Conservation (phyloP, 2,797 vertebrate genomes). For the Huso huso region DNA sequence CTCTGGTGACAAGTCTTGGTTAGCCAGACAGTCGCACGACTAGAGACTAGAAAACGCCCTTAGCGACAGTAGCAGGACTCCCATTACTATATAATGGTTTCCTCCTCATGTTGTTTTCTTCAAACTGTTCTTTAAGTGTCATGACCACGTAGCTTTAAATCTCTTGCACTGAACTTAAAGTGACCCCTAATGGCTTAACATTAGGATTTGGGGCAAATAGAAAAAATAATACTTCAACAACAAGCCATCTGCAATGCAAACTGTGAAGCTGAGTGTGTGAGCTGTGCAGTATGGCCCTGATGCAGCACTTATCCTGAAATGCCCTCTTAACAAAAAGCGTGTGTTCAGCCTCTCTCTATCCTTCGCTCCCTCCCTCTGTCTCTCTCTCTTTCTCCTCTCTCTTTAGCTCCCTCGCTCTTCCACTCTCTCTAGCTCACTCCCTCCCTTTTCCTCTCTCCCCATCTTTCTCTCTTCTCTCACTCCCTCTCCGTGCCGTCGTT, state of each 20-base stretch:
- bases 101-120: too few species aligned
- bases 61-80: too few species aligned
- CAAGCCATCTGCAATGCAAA: slow-evolving; percentile 1
- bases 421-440: neutral
- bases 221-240: slow-evolving; percentile 12
- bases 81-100: too few species aligned
- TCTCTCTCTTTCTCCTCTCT: slow-evolving; percentile 1
- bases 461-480: slow-evolving; percentile 7
- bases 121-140: too few species aligned
- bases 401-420: neutral
- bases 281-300: slow-evolving; percentile 17
- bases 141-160: slow-evolving; percentile 2
- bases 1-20: too few species aligned
- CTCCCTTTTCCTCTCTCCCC: slow-evolving; percentile 17
- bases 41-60: too few species aligned
- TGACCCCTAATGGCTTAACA: slow-evolving; percentile 21
- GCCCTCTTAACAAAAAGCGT: slow-evolving; percentile 25
- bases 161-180: slow-evolving; percentile 16
- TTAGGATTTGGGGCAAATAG: slow-evolving; percentile 14
- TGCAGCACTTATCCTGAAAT: slow-evolving; percentile 34
- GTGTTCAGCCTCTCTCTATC: slow-evolving; percentile 14
- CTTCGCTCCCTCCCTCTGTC: slow-evolving; percentile 13
- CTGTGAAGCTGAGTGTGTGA: slow-evolving; percentile 2
- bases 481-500: slow-evolving; percentile 7
- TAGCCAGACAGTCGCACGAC: too few species aligned